These are phyloP conservation scores for human (Homo sapiens) DNA, from an alignment of 2,113 vertebrate genomes.

Conservation along the genomic window DNA sequence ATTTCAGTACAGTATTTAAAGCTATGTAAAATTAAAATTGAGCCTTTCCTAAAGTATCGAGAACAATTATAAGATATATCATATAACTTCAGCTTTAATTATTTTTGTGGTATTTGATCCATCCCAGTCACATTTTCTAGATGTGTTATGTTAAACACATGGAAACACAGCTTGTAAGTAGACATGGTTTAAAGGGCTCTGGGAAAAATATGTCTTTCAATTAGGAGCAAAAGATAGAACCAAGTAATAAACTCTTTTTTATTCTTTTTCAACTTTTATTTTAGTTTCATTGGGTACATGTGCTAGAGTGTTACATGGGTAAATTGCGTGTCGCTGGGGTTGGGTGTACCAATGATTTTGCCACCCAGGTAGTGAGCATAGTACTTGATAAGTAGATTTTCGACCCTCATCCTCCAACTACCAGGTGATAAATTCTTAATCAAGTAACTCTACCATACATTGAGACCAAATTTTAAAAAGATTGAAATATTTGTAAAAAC, in stretches of 20 bases:
- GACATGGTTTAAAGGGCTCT: neutral
- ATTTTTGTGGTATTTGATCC: neutral
- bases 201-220: neutral
- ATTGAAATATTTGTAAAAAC: neutral
- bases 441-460: neutral
- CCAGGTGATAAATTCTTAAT: neutral
- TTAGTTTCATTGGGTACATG: too few relatives aligned
- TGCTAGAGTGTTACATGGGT: too few relatives aligned
- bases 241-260: neutral
- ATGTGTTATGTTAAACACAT: neutral
- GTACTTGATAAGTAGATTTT: too few relatives aligned
- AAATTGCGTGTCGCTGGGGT: too few relatives aligned
- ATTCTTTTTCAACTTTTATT: neutral
- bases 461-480: neutral
- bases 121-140: neutral
- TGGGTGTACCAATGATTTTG: too few relatives aligned
- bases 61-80: neutral
- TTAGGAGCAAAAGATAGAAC: neutral
- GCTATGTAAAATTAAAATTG: neutral
- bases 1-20: neutral
- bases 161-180: constrained; percentile 31
- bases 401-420: neutral
- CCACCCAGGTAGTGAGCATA: too few relatives aligned
- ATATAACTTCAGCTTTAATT: neutral
- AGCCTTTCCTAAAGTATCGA: neutral